Conservation (phyloP, 2,113 vertebrate species). For the Eretmochelys imbricata region DNA sequence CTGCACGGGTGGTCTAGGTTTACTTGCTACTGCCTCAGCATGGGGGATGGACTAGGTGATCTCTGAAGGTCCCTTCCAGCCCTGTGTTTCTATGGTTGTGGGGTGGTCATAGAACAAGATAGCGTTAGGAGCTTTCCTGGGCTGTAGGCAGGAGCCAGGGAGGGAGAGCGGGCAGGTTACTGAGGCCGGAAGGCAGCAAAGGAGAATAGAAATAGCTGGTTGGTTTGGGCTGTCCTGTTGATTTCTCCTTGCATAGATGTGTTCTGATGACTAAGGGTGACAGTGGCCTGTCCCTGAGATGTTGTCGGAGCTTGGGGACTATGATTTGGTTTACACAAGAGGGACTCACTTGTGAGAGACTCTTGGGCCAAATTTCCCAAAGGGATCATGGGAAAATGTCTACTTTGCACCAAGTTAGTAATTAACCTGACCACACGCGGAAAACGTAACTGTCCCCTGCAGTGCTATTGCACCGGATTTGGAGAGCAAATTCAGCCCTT, state of each 20-base stretch:
- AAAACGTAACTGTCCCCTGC: too few relatives aligned
- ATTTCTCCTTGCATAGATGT: fast-evolving
- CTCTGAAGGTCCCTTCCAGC: too few relatives aligned
- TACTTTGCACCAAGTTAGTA: neutral
- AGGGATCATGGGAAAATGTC: neutral
- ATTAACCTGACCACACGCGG: too few relatives aligned
- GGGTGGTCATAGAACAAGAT: neutral
- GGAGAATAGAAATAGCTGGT: neutral
- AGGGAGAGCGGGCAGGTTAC: neutral
- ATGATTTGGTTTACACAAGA: too few relatives aligned
- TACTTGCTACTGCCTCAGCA: too few relatives aligned
- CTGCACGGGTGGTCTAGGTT: too few relatives aligned
- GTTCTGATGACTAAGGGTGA: neutral
- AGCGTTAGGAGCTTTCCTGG: neutral
- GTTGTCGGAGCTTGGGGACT: neutral
- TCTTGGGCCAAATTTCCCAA: neutral
- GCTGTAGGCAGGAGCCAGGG: neutral
- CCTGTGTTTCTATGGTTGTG: neutral
- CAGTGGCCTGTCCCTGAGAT: neutral
- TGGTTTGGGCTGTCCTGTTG: neutral
- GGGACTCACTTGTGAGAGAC: neutral
- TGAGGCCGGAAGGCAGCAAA: neutral
- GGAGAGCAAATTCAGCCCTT: too few relatives aligned
- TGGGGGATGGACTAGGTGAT: too few relatives aligned
- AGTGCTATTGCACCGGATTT: too few relatives aligned